Percentiles rank a stretch among this genome's conserved stretches.
Evolutionary conservation across 2,888 invertebrate genomes (phyloP).

Genomic region (Plagiodera versicolora): DNA sequence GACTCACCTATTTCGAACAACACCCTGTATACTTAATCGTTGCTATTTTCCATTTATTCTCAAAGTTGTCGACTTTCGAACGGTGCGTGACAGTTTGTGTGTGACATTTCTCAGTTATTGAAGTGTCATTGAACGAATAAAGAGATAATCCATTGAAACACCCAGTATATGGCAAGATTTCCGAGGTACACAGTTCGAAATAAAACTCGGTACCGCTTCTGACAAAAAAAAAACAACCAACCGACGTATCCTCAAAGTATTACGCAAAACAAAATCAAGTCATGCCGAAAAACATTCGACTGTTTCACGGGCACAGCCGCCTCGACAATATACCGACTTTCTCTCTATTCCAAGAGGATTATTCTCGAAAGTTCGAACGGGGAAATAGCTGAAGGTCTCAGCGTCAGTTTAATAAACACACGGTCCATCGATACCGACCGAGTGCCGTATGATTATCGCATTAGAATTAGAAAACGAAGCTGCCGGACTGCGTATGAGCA

Average conservation of each 20-base stretch:
- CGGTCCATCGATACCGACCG: constrained; percentile 26
- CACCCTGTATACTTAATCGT: no score
- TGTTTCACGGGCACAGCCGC: neutral
- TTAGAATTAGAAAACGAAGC: constrained; percentile 25
- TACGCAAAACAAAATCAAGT: neutral
- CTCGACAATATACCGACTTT: neutral
- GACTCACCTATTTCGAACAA: no score
- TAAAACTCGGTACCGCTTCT: neutral
- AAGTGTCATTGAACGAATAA: no score
- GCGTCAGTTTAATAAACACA: constrained; percentile 30
- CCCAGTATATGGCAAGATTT: no score
- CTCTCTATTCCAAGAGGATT: neutral
- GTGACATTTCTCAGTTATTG: no score
- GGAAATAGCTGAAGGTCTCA: constrained; percentile 17
- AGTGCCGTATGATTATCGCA: constrained; percentile 31
- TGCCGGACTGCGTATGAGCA: constrained; percentile 23
- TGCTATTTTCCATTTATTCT: no score
- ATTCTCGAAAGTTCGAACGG: neutral
- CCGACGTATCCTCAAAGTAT: neutral
- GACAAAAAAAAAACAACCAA: neutral
- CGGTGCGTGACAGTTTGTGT: no score
- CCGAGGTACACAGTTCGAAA: no score
- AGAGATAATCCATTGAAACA: no score
- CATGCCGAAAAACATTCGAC: neutral
- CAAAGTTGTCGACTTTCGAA: no score